These are phyloP conservation scores for Scrobipalpa atriplicella DNA, from an alignment of 2,888 invertebrate species.

Conservation along the genomic window DNA sequence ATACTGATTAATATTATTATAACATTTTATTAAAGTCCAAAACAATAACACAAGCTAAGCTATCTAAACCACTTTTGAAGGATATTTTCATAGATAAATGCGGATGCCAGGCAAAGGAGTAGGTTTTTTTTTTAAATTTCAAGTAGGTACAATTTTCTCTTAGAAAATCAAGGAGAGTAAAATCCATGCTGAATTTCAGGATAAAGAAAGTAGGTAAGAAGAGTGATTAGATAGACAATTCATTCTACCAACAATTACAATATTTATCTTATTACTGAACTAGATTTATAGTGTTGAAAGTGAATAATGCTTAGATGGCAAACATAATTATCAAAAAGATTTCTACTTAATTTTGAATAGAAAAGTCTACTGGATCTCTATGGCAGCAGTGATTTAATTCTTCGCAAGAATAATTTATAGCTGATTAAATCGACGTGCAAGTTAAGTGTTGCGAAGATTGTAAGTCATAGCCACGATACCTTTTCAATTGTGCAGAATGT, in stretches of 20 bases:
- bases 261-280: background rate
- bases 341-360: background rate
- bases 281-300: background rate
- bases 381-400: background rate
- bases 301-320: background rate
- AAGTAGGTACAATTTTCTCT: background rate
- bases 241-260: background rate
- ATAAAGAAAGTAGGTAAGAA: background rate
- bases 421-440: slow-evolving; percentile 17
- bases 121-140: too few species aligned
- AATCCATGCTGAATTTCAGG: too few species aligned
- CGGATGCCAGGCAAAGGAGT: background rate
- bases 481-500: background rate
- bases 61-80: background rate
- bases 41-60: background rate
- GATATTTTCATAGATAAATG: background rate
- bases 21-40: background rate
- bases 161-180: background rate
- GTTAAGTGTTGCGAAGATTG: slow-evolving; percentile 15
- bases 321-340: background rate
- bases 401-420: background rate
- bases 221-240: background rate
- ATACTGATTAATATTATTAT: background rate
- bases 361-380: background rate
- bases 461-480: slow-evolving; percentile 22